A percentile compares a stretch with the other conserved stretches of the same genome.
Conservation (phyloP, 2,888 invertebrate species). For the Chalcosyrphus nemorum region DNA sequence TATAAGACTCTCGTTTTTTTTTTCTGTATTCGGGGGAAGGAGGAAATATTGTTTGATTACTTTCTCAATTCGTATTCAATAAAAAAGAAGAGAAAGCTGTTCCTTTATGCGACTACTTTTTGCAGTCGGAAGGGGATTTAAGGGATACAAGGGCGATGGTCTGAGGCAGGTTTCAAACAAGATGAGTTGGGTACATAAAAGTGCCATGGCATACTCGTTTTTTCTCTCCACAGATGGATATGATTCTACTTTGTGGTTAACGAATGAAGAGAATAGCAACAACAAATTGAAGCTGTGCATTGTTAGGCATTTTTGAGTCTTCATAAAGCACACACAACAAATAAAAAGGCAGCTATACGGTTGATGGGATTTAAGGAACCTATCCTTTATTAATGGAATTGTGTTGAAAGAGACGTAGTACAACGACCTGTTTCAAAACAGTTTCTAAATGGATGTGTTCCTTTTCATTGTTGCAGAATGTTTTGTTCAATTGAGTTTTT, state of each 20-base stretch:
- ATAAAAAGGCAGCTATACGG: not conserved
- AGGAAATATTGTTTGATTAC: slow-evolving; percentile 1
- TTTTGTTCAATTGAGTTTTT: too few relatives aligned
- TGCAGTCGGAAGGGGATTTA: not conserved
- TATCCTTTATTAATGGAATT: not conserved
- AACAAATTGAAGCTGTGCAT: slow-evolving; percentile 1
- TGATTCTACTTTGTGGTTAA: slow-evolving; percentile 2
- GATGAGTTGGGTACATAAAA: not conserved
- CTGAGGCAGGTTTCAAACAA: not conserved
- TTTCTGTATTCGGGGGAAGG: too few relatives aligned
- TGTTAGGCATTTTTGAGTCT: slow-evolving; percentile 12
- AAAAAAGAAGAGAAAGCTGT: not conserved
- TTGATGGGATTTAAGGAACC: not conserved
- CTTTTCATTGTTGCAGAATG: too few relatives aligned
- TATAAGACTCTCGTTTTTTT: not conserved
- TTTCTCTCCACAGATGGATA: not conserved
- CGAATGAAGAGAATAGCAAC: not conserved
- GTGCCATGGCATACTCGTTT: not conserved
- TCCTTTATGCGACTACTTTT: not conserved
- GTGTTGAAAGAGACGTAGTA: too few relatives aligned
- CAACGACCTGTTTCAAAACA: too few relatives aligned
- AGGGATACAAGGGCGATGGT: not conserved
- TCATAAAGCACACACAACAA: slow-evolving; percentile 1
- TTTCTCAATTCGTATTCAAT: not conserved
- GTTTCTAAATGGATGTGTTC: too few relatives aligned